phyloP scores from a whole-genome alignment of 1,140 invertebrate genomes.

The Sycobia sp. region DNA sequence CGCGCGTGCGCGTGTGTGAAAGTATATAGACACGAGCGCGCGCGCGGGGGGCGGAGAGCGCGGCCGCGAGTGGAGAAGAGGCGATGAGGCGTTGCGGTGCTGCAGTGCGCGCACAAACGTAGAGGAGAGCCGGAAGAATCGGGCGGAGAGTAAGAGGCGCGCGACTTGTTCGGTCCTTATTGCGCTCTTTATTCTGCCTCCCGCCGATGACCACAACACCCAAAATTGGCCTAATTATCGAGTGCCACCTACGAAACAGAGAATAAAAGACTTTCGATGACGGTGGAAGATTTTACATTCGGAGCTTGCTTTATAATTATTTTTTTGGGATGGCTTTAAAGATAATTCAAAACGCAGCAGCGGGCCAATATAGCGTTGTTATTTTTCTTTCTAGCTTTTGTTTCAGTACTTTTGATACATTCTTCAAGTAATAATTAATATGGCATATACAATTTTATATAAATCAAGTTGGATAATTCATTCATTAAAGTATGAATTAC shows the following conservation, averaged over 20 bases:
- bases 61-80: too few species aligned
- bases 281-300: too few species aligned
- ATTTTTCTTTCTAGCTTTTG: too few species aligned
- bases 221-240: conserved; percentile 35
- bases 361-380: conserved; percentile 27
- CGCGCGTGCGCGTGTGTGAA: conserved; percentile 4
- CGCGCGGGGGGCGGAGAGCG: background rate
- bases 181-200: conserved; percentile 13
- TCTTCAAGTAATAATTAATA: background rate
- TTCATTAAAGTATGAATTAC: too few species aligned
- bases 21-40: background rate
- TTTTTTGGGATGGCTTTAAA: background rate
- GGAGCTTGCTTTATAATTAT: too few species aligned
- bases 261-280: conserved; percentile 33
- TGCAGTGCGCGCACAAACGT: too few species aligned
- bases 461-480: too few species aligned
- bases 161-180: too few species aligned
- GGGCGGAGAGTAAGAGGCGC: conserved; percentile 22
- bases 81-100: too few species aligned
- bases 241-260: conserved; percentile 36
- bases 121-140: conserved; percentile 2
- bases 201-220: conserved; percentile 33
- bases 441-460: too few species aligned
- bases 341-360: conserved; percentile 6
- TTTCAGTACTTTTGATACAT: background rate